Evolutionary conservation across 2,797 vertebrate species (phyloP), one percentile per base, ranked within the genome.

Genomic region (Pelodytes ibericus): DNA sequence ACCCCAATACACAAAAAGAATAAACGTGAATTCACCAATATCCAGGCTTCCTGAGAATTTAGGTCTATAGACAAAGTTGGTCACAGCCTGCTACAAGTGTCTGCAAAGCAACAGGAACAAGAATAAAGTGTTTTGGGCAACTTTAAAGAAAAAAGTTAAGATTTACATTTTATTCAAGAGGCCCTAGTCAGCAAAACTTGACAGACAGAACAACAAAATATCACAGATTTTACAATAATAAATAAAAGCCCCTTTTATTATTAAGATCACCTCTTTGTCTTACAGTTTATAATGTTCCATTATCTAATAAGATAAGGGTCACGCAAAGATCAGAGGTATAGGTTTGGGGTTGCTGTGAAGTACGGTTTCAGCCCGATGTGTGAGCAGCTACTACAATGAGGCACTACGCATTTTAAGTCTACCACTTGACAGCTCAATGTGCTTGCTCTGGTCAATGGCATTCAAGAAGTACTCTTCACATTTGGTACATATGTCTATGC

Each of bases 381-480:
- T 53, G 1, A 33, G 8, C 29, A 31, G 26, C n/a, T 61, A 47
- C 3, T 30, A 80, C 59, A 85, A 64, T 24, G 76, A 39, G 30
- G 76, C 75, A 57, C 64, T 82, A 69, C 49, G 85, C 61, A 80
- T 58, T 76, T 83, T 81, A 22, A 80, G 76, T 62, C 2, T 64
- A 81, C 84, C 84, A 58, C 58, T 83, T 49, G 51, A 33, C 31
- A 65, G 53, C 44, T 71, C 71, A 59, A 53, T 79, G 13, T 71
- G 80, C 64, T 80, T 79, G 44, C 81, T 81, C 56, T 26, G 58
- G 26, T 82, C 84, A 36, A 80, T 66, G 51, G 81, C 1, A 7
- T 79, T 74, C 83, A 87, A 47, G 18, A 89, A 64, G 49, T 82
- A 84, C 1, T 82, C 77, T 64, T 88, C 84, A 68, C 88, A 89